Evolutionary conservation across 2,888 invertebrate genomes (phyloP), one percentile per base, ranked within the genome.

Genomic region (Patella caerulea): DNA sequence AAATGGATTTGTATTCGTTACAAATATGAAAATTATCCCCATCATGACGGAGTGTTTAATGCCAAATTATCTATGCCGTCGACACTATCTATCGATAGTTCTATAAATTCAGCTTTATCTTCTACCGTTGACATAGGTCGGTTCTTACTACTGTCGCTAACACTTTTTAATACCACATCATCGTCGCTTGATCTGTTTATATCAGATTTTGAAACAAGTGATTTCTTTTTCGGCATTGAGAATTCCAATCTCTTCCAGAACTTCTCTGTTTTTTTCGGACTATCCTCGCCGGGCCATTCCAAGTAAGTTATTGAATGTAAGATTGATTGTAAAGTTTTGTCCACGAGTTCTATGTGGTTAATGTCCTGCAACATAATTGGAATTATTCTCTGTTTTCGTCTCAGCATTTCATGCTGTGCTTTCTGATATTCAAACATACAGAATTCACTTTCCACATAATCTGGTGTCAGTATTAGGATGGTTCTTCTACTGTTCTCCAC

Each of bases 321-420:
- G 11, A 88, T 86, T 14, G 78, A 81, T 59, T 82, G 79, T 11
- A 88, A 79, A 73, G 84, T 86, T 72, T 79, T 81, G 79, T 88
- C 87, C 79, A 86, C 81, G 12, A 80, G 56, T 11, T 82, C 74
- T 0, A 72, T 75, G 17, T 84, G 53, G 11, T 75, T 56, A 71
- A 87, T 83, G 76, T 87, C 85, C 70, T 88, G 85, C 15, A 86
- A 76, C 12, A 88, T 65, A 73, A 88, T 83, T 52, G 88, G 88
- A 71, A 88, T 86, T 70, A 88, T 85, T 78, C 84, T 81, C 83
- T 87, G 87, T 75, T 84, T 86, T n/a, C 84, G 81, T 59, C 83
- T 86, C 15, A 88, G 79, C 87, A 88, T 88, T 79, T 88, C 87
- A 56, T 86, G 83, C 72, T 88, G 88, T 0, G 88, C 88, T 74